Evolutionary conservation across 2,888 invertebrate species (phyloP), one percentile per base, ranked within the genome.

Genomic region (Callyntrura guangdongensis): DNA sequence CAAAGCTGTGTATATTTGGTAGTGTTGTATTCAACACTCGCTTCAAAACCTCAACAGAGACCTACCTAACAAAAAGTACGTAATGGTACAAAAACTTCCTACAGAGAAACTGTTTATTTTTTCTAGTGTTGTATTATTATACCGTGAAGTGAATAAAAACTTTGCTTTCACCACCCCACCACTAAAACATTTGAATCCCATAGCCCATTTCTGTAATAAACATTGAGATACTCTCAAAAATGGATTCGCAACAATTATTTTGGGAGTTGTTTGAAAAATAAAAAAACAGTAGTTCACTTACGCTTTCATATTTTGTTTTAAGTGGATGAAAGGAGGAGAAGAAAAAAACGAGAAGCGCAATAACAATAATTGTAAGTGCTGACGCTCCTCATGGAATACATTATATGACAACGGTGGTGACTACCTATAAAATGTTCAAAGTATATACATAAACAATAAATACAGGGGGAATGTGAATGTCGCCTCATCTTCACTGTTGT

Each of bases 91-190:
- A n/a, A n/a, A 1, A 17, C 36, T 14, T 36, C 45, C 36, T 11
- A 9, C 72, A 45, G 22, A 69, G 36, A 69, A 69, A 36, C 69
- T 69, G n/a, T 69, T 25, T 69, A 11, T 69, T 12, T 45, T 1
- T 45, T 20, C 3, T 27, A 45, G 11, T 25, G 67, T 11, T 72
- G 36, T n/a, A n/a, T 36, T 72, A 45, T 36, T 67, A 27, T 67
- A 14, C 4, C 20, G 45, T 72, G 53, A 49, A 49, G 69, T 74
- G 89, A 89, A 89, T 84, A 69, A 89, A 89, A 85, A 85, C 69
- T 85, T 86, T 86, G 90, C 90, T 90, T 90, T 90, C 90, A 90
- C 90, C 90, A 9, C n/a, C 27, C 81, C 25, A 49, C 77, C 45
- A 47, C 47, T 11, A 45, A 72, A 79, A 56, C 53, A 17, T 36